Evolutionary conservation across 2,113 vertebrate genomes (phyloP), one percentile per base, ranked within the genome.

Genomic region (Brachypodius melanocephalos): DNA sequence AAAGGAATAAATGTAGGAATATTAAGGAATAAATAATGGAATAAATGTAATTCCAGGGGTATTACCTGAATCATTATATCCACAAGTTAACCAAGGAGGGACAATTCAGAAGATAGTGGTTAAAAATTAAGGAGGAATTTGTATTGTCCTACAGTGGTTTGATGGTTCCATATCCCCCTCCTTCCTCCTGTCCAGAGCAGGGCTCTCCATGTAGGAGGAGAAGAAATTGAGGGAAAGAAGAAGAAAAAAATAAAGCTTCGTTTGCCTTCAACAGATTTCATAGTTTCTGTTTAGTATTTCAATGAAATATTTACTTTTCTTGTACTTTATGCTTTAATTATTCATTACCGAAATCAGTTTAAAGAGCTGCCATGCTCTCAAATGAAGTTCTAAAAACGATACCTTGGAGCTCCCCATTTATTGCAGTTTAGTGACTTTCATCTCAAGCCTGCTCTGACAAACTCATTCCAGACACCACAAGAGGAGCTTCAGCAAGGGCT

Each of bases 271-370:
- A 58, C 38, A n/a, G 26, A 63, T 91, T 84, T 68, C 85, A 55
- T 48, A 80, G 55, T 36, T 92, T 71, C 85, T 67, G 19, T 81
- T 96, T 78, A 96, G 86, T 92, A 94, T 91, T 95, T 96, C 87
- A 96, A 91, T 96, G 83, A 95, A 95, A 96, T 92, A 95, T 91
- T 96, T 96, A 95, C 93, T 78, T 45, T 89, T 88, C 87, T 80
- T 71, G 78, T 90, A 78, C 82, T 94, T 95, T 38, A 42, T 10
- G 26, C 63, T 89, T 95, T 85, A 97, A 97, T 95, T 96, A 96
- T 95, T 96, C 73, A 96, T 89, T 76, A 42, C 67, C 52, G 83
- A 72, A 78, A 94, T 89, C 82, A 66, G 73, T 68, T 77, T 83
- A 85, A 92, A 96, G 89, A 93, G 93, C 78, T 92, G 94, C 68